Evolutionary conservation across 1,140 invertebrate species (phyloP).

Genomic region (Eupristina koningsbergeri): DNA sequence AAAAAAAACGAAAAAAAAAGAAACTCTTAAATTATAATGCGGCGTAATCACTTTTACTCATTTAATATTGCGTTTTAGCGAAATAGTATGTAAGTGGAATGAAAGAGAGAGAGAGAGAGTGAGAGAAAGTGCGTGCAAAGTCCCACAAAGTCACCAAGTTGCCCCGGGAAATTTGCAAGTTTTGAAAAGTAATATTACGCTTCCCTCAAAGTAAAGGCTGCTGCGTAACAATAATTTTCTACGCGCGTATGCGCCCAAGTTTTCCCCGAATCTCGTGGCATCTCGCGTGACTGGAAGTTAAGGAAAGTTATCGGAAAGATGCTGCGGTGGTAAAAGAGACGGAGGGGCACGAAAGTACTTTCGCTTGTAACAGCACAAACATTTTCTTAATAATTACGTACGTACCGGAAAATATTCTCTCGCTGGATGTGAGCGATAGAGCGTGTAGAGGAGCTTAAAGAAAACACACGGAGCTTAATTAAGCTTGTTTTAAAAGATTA

Average conservation of each 20-base stretch:
- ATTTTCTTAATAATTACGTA: slow-evolving; percentile 46
- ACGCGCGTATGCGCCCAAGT: neutral
- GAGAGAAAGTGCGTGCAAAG: neutral
- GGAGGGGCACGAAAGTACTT: slow-evolving; percentile 18
- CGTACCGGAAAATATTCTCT: neutral
- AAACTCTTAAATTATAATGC: slow-evolving; percentile 12
- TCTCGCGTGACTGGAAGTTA: slow-evolving; percentile 35
- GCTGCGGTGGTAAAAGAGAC: neutral
- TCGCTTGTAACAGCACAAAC: slow-evolving; percentile 26
- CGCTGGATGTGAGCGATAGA: neutral
- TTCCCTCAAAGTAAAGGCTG: slow-evolving; percentile 9
- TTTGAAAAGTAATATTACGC: slow-evolving; percentile 45
- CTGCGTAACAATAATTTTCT: slow-evolving; percentile 40
- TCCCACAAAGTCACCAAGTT: neutral
- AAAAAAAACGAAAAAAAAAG: too few relatives aligned
- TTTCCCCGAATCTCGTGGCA: slow-evolving; percentile 11
- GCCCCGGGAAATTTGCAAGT: slow-evolving; percentile 8
- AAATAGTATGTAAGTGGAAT: neutral
- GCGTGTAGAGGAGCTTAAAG: slow-evolving; percentile 20
- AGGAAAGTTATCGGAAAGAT: slow-evolving; percentile 47
- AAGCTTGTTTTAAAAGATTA: slow-evolving; percentile 42
- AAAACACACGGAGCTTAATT: slow-evolving; percentile 5
- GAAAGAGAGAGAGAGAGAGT: neutral
- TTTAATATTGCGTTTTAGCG: slow-evolving; percentile 16
- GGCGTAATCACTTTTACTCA: neutral